Conservation (phyloP, 2,797 vertebrate species). For the Apodemus agrarius region DNA sequence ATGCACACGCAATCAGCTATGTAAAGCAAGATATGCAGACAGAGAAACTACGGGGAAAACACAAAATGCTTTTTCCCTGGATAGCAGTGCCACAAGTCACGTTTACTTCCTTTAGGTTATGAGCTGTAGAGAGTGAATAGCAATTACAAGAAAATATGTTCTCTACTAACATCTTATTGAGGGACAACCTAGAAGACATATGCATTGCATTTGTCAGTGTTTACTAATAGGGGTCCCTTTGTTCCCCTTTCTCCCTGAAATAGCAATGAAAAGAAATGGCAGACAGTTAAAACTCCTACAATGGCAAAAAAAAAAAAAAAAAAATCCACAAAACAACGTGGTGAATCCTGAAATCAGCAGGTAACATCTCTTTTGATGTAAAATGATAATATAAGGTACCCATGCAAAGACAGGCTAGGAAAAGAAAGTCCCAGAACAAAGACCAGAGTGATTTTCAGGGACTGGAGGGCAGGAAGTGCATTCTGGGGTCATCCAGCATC, state of each 20-base stretch:
- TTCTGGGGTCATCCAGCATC: background rate
- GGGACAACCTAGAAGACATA: background rate
- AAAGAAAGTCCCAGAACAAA: background rate
- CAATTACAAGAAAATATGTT: conserved; percentile 10
- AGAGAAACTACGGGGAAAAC: conserved; percentile 25
- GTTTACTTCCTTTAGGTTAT: conserved; percentile 29
- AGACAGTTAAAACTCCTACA: background rate
- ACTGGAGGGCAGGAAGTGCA: background rate
- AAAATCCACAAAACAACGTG: background rate
- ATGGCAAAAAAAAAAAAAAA: too few species aligned
- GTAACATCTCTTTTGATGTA: background rate
- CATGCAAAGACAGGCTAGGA: background rate
- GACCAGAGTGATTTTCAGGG: background rate
- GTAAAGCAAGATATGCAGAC: background rate
- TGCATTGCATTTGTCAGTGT: background rate
- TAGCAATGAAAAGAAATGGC: background rate
- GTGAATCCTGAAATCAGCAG: background rate
- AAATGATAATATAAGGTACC: background rate
- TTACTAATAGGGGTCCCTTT: background rate
- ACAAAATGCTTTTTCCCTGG: background rate
- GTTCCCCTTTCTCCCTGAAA: background rate
- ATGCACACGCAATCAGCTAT: background rate
- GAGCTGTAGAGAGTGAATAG: background rate
- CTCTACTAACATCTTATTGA: background rate
- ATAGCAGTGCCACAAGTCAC: background rate